Base-by-base conservation (phyloP, 2,797 vertebrate species). In the Petrocephalus sullivani region DNA sequence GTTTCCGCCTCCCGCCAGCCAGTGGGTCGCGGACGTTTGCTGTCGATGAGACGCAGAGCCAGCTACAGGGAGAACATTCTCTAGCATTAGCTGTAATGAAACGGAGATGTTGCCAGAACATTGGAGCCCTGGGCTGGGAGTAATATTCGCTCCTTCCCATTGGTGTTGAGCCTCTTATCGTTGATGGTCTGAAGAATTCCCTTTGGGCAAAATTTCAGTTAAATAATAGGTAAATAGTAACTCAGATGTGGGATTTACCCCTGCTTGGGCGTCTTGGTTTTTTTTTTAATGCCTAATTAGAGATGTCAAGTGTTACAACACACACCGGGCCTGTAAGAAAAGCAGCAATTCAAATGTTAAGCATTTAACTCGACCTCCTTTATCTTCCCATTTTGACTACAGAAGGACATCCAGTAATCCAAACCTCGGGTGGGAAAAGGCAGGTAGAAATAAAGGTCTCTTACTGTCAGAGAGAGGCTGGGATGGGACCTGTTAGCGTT, bases 181-280 rank as follows among this genome's bases (percentile, higher is more conserved):
- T 21, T 28, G 23, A 23, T 71, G 16, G 85, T 54, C 87, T 87
- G 83, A 14, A 53, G 75, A 58, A 82, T 75, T 88, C 88, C 90
- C 90, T 86, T 75, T 9, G 37, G 88, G 90, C 75, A 60, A 16
- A 16, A 54, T 88, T 89, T 89, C 88, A 89, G 90, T 91, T 88
- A 90, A 87, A 41, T 41, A 41, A 41, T 41, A 41, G 37, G 37
- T 3, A 41, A 41, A 41, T 41, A 41, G 87, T 82, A 88, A 87
- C 86, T 89, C 89, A 46, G 14, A 53, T 33, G 14, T 53, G 56
- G 84, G 89, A 90, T 87, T 89, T 88, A 90, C 87, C 87, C 21
- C 53, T 61, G 67, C 78, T 67, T 57, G 86, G 82, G 87, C 61
- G 56, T 91, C 87, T 87, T 89, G n/a, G 33, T 51, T 51, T 85